These are phyloP conservation scores for Poeciliopsis paucimaculata DNA, from an alignment of 2,797 vertebrate genomes.

Conservation along the genomic window DNA sequence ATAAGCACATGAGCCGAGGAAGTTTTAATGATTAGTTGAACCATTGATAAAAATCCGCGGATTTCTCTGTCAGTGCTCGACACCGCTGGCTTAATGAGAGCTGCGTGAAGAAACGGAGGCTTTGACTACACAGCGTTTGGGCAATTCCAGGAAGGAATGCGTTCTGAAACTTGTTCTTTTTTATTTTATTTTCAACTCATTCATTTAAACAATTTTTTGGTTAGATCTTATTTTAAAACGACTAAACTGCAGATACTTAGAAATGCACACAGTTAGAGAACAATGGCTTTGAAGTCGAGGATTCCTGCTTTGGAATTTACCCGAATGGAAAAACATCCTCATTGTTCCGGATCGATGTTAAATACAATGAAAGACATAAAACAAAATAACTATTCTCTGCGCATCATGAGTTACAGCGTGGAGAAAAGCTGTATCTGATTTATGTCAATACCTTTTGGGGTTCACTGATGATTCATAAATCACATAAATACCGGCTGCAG, in stretches of 20 bases:
- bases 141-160: slow-evolving; percentile 57
- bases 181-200: slow-evolving; percentile 9
- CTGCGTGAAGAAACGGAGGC: slow-evolving; percentile 54
- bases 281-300: slow-evolving; percentile 18
- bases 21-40: slow-evolving; percentile 76
- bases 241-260: slow-evolving; percentile 29
- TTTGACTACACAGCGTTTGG: slow-evolving; percentile 56
- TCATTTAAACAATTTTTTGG: slow-evolving; percentile 15
- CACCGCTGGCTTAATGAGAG: slow-evolving; percentile 66
- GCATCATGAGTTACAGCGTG: slow-evolving; percentile 10
- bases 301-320: slow-evolving; percentile 19
- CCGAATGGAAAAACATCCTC: slow-evolving; percentile 2
- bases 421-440: slow-evolving; percentile 32
- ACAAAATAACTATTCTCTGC: slow-evolving; percentile 1
- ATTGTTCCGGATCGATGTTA: not conserved
- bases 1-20: slow-evolving; percentile 32
- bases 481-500: slow-evolving; percentile 38
- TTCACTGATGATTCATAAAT: slow-evolving; percentile 53
- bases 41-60: slow-evolving; percentile 70
- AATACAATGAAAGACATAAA: not conserved
- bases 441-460: slow-evolving; percentile 39
- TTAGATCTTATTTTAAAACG: slow-evolving; percentile 22
- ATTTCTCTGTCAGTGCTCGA: slow-evolving; percentile 48
- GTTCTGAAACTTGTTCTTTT: slow-evolving; percentile 65
- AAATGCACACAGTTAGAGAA: slow-evolving; percentile 13